Conservation (phyloP, 2,797 vertebrate genomes). For the Tadarida brasiliensis region DNA sequence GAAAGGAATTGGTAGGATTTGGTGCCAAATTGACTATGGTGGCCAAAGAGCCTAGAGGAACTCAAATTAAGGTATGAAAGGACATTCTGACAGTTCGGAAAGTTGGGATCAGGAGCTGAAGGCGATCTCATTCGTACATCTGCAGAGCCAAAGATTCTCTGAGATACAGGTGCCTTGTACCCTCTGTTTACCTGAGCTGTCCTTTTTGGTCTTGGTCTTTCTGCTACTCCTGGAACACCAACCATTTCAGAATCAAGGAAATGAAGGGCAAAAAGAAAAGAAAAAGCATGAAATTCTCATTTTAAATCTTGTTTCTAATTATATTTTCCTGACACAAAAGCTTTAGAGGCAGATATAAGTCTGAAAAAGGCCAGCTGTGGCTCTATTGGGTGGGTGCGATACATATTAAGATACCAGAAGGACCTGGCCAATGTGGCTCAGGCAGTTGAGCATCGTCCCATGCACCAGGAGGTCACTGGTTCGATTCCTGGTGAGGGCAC, state of each 20-base stretch:
- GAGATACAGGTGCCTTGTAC: not conserved
- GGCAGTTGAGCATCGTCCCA: no score
- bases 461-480: no score
- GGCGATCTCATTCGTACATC: no score
- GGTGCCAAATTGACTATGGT: not conserved
- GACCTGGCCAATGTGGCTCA: not conserved
- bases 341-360: conserved; percentile 58
- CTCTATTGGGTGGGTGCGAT: not conserved
- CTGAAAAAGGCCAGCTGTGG: conserved; percentile 59
- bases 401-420: conserved; percentile 35
- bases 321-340: conserved; percentile 24
- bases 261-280: conserved; percentile 54
- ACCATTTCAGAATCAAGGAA: conserved; percentile 72
- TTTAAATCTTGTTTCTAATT: conserved; percentile 14
- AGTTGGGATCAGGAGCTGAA: not conserved
- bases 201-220: conserved; percentile 56
- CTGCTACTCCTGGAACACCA: conserved; percentile 75
- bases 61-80: not conserved
- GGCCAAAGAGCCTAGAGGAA: not conserved
- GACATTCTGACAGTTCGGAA: not conserved
- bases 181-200: conserved; percentile 74
- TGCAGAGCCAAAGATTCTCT: not conserved
- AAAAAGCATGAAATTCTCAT: conserved; percentile 61
- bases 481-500: no score
- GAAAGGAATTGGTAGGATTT: not conserved